Percentiles rank a stretch among this genome's conserved stretches.
These are phyloP conservation scores for Urechis unicinctus DNA, from an alignment of 2,888 invertebrate genomes.

Conservation along the genomic window DNA sequence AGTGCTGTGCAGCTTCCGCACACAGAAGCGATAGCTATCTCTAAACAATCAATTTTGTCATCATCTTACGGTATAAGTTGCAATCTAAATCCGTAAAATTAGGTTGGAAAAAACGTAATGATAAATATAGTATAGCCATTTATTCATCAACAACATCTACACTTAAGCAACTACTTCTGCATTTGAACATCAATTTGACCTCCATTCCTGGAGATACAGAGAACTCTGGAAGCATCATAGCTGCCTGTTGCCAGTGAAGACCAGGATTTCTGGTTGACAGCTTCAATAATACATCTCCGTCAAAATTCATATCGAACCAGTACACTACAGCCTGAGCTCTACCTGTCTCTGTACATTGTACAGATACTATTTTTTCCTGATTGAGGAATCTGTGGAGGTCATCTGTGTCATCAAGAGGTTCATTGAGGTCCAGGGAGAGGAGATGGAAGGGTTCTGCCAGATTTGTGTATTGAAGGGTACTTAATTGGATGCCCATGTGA, in stretches of 20 bases:
- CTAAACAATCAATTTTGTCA: too few relatives aligned
- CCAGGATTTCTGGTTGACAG: not conserved
- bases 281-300: not conserved
- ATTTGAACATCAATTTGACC: too few relatives aligned
- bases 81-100: too few relatives aligned
- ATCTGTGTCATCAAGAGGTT: not conserved
- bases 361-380: not conserved
- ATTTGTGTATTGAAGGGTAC: constrained; percentile 28
- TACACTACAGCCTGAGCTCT: not conserved
- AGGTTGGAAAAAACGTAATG: too few relatives aligned
- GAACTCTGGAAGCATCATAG: too few relatives aligned
- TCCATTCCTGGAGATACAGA: too few relatives aligned
- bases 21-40: too few relatives aligned
- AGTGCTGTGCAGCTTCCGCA: too few relatives aligned
- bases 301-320: not conserved
- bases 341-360: not conserved
- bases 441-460: constrained; percentile 31
- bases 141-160: too few relatives aligned
- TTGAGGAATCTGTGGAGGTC: not conserved
- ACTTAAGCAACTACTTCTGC: too few relatives aligned
- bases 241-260: not conserved
- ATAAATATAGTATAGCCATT: too few relatives aligned
- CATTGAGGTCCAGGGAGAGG: not conserved
- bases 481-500: constrained; percentile 36
- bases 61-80: too few relatives aligned